Percentiles rank a stretch among this genome's conserved stretches.
Conservation (phyloP, 2,888 invertebrate species). For the Drosophila prostipennis region DNA sequence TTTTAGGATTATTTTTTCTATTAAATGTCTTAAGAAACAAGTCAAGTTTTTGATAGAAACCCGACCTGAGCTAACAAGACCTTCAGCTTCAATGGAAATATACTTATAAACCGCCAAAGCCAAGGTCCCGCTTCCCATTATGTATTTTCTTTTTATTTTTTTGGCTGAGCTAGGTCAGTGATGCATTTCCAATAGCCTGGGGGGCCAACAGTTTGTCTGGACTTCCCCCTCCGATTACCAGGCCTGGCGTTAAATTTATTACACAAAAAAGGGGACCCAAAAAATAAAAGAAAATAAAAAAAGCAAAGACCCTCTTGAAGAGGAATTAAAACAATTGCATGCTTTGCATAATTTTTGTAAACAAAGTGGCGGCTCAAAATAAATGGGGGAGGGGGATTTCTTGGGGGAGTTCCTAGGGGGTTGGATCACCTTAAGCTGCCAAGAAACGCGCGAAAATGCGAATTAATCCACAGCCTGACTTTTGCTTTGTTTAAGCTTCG, state of each 20-base stretch:
- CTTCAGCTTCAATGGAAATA: neutral
- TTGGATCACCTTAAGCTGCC: constrained; percentile 49
- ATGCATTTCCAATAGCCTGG: constrained; percentile 44
- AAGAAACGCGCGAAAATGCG: constrained; percentile 76
- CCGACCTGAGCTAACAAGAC: neutral
- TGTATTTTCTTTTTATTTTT: constrained; percentile 4
- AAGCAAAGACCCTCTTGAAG: constrained; percentile 35
- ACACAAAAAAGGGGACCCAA: constrained; percentile 44
- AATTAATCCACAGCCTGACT: constrained; percentile 57
- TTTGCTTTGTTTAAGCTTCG: constrained; percentile 64
- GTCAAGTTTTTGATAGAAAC: too few relatives aligned
- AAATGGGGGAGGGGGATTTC: neutral
- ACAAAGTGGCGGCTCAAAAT: constrained; percentile 58
- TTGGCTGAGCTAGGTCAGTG: constrained; percentile 31
- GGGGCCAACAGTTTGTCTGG: constrained; percentile 46
- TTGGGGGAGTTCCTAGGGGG: neutral
- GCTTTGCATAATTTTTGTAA: constrained; percentile 76
- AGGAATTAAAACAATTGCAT: constrained; percentile 74
- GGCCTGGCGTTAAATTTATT: constrained; percentile 81
- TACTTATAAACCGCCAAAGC: neutral
- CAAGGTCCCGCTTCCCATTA: constrained; percentile 2
- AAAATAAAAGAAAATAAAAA: constrained; percentile 37
- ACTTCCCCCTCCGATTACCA: constrained; percentile 7
- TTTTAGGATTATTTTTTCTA: neutral
- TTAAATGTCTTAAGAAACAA: too few relatives aligned